Evolutionary conservation across 2,113 vertebrate genomes (phyloP).

Genomic region (human (Homo sapiens)): DNA sequence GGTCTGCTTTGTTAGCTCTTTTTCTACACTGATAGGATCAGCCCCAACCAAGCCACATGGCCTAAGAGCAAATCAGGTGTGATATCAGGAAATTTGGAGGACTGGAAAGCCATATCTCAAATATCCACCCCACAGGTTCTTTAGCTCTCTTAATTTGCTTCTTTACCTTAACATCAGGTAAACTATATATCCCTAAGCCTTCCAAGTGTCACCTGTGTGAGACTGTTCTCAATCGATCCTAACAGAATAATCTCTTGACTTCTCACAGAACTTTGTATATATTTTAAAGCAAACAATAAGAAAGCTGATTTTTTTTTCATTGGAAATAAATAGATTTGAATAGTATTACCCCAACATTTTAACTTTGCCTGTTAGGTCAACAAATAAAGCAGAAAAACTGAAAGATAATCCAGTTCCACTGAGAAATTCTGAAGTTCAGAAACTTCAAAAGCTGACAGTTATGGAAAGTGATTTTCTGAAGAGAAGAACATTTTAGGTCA

Average conservation of each 20-base stretch:
- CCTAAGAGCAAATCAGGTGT: background rate
- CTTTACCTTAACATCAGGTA: background rate
- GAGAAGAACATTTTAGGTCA: constrained; percentile 9
- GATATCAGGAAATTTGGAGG: background rate
- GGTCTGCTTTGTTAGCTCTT: background rate
- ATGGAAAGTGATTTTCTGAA: constrained; percentile 5
- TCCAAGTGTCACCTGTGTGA: background rate
- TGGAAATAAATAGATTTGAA: background rate
- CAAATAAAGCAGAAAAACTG: background rate
- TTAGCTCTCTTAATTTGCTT: background rate
- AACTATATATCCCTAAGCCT: background rate
- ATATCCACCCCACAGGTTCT: background rate
- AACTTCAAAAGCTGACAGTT: background rate
- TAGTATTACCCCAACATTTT: background rate
- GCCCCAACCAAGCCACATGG: background rate
- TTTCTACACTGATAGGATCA: too few species aligned
- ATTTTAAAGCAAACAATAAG: background rate
- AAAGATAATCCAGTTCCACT: background rate
- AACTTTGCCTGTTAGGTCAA: background rate
- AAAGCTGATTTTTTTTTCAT: background rate
- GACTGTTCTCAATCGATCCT: background rate
- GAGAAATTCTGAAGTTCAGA: background rate
- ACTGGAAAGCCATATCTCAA: background rate
- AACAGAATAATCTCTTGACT: background rate
- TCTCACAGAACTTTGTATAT: background rate